These are phyloP conservation scores for Drosophila fuyamai DNA, from an alignment of 1,140 invertebrate species.

Conservation along the genomic window DNA sequence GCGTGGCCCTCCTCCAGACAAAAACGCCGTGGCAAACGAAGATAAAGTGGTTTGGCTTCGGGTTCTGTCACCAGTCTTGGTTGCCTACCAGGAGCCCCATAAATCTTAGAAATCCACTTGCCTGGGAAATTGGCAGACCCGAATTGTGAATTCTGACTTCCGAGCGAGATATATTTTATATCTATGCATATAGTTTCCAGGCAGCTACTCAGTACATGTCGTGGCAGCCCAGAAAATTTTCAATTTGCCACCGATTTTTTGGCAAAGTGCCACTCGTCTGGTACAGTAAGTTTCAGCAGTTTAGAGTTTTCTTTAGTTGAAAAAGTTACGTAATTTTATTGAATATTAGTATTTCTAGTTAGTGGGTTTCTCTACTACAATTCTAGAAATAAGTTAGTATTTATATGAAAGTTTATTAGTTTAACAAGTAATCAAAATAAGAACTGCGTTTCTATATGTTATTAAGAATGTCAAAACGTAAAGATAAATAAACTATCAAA, in stretches of 20 bases:
- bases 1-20: slow-evolving; percentile 1
- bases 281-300: not conserved
- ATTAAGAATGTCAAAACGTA: too few species aligned
- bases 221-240: slow-evolving; percentile 70
- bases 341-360: too few species aligned
- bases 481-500: too few species aligned
- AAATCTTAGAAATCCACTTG: slow-evolving; percentile 39
- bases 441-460: too few species aligned
- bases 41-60: slow-evolving; percentile 62
- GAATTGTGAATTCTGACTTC: not conserved
- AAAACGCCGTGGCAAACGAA: slow-evolving; percentile 18
- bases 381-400: too few species aligned
- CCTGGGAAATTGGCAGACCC: slow-evolving; percentile 65
- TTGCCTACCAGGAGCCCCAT: slow-evolving; percentile 55
- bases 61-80: slow-evolving; percentile 45
- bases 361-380: too few species aligned
- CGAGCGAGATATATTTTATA: not conserved
- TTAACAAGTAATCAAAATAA: too few species aligned
- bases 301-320: not conserved
- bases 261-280: slow-evolving; percentile 42
- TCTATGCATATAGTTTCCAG: not conserved
- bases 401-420: too few species aligned
- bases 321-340: too few species aligned
- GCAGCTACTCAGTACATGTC: slow-evolving; percentile 61
- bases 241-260: slow-evolving; percentile 22